A percentile compares a stretch with the other conserved stretches of the same genome.
These are phyloP conservation scores for Pseudomyrmex gracilis DNA, from an alignment of 1,140 invertebrate species.

Conservation along the genomic window DNA sequence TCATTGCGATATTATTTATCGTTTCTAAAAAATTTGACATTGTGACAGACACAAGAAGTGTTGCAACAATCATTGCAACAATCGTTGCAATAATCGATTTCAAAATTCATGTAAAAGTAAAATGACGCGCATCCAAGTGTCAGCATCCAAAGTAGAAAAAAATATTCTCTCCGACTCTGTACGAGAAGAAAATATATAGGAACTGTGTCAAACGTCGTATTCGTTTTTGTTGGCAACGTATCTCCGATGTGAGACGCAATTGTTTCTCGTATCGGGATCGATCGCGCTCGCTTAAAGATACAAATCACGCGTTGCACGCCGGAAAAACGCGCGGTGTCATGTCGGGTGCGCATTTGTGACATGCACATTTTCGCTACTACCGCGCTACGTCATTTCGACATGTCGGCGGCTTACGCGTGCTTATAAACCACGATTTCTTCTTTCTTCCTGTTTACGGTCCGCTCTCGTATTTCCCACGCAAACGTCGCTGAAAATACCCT, in stretches of 20 bases:
- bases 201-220: neutral
- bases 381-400: slow-evolving; percentile 2
- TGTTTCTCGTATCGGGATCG: neutral
- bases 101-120: too few relatives aligned
- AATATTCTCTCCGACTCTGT: too few relatives aligned
- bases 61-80: too few relatives aligned
- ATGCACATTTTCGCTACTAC: slow-evolving; percentile 5
- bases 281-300: slow-evolving; percentile 14
- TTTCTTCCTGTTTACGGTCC: slow-evolving; percentile 10
- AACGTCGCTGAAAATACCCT: slow-evolving; percentile 21
- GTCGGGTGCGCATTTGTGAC: slow-evolving; percentile 18
- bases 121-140: too few relatives aligned
- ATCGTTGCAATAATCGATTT: too few relatives aligned
- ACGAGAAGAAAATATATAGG: neutral
- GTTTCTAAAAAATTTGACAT: neutral
- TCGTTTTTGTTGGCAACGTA: slow-evolving; percentile 2
- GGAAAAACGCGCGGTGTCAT: neutral
- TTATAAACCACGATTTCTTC: slow-evolving; percentile 14
- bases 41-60: neutral
- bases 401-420: slow-evolving; percentile 3
- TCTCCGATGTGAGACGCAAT: neutral
- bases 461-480: slow-evolving; percentile 1
- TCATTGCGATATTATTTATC: slow-evolving; percentile 5
- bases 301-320: neutral
- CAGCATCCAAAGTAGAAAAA: too few relatives aligned